Base-by-base conservation (phyloP, 2,888 invertebrate species). In the Ligdia adustata region DNA sequence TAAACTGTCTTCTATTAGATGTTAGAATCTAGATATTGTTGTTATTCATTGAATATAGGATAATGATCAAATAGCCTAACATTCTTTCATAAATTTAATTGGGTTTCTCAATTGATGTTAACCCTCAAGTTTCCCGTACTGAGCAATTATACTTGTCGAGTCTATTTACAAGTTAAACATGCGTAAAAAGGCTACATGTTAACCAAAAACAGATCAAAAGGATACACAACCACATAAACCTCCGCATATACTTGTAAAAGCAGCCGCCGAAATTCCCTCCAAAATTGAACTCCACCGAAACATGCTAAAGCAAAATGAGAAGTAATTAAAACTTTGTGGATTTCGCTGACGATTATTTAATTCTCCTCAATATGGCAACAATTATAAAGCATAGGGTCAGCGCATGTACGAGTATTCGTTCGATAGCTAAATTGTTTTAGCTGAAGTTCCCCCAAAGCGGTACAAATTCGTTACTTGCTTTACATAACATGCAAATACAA, bases 401-500 rank as follows among this genome's bases (percentile, higher is more conserved):
- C 66, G 46, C 62, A 65, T 62, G 61, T 64, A n/a, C n/a, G n/a
- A n/a, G n/a, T n/a, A 64, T 60, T 53, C 60, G 56, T 64, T 66
- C 62, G 52, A 68, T 69, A 42, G 20, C 38, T 15, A 68, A 69
- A 71, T 68, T 71, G 65, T 68, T 67, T 57, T 40, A 57, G 13
- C 6, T 61, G 50, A 69, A 72, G 60, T 72, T 68, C 37, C 54
- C 55, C 60, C 62, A 66, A 60, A 64, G 57, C 64, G 59, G 56
- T 55, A 55, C 51, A 57, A 66, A 66, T 72, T 61, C 28, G 62
- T 62, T 62, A 57, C 66, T 60, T 62, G 57, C 54, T 66, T 62
- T 64, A 64, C 61, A 60, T 67, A 74, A 67, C 63, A 64, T 72
- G 69, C 75, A 75, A 74, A 78, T 78, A 75, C 76, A 72, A 77